Conservation (phyloP, 2,888 invertebrate species). For the Anticlea derivata region DNA sequence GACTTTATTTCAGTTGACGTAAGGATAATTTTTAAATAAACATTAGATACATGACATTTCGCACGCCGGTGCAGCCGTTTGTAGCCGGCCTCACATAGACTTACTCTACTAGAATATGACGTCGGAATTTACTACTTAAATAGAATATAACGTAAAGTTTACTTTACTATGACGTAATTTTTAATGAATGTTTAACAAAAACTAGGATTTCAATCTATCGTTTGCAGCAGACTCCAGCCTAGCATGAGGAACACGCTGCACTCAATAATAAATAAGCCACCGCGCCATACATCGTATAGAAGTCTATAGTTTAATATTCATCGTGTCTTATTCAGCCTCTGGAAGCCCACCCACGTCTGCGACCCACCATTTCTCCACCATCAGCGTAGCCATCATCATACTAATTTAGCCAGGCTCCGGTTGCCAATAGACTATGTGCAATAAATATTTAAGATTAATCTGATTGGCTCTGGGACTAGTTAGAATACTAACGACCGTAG, state of each 20-base stretch:
- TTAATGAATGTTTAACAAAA: background rate
- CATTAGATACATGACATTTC: no score
- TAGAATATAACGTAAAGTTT: no score
- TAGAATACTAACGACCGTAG: conserved; percentile 71
- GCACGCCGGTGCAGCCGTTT: no score
- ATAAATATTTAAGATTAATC: conserved; percentile 84
- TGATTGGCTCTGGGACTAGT: conserved; percentile 69
- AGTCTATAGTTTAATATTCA: conserved; percentile 69
- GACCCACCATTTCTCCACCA: conserved; percentile 74
- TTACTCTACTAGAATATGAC: no score
- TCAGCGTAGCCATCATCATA: conserved; percentile 77
- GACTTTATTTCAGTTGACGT: no score
- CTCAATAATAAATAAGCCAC: conserved; percentile 26
- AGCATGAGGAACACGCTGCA: conserved; percentile 12
- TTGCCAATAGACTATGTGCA: conserved; percentile 76
- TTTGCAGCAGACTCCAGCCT: conserved; percentile 1
- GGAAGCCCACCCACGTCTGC: conserved; percentile 77
- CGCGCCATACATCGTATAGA: conserved; percentile 21
- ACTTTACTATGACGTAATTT: no score
- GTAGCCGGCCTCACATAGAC: no score
- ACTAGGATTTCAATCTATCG: background rate
- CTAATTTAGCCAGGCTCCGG: conserved; percentile 74
- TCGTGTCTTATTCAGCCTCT: conserved; percentile 70
- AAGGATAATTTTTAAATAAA: no score
- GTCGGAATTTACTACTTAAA: no score